Evolutionary conservation across 2,797 vertebrate species (phyloP), one percentile per base, ranked within the genome.

Genomic region (Heteromormyrus szaboi): DNA sequence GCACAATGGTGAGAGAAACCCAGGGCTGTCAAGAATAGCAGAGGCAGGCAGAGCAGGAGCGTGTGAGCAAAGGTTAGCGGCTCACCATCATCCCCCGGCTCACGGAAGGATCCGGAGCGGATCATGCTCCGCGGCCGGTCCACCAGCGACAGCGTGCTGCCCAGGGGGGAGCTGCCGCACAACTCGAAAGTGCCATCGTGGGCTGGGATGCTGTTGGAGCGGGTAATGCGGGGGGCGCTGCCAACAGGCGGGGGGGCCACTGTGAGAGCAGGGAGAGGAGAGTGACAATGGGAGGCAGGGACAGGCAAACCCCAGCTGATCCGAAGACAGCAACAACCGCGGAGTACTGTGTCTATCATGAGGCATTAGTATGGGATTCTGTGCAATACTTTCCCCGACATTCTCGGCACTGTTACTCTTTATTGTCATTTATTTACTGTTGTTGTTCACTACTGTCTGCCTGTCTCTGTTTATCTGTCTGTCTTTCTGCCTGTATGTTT

Each of bases 131-230:
- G 98, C 91, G 98, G 95, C 87, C 98, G 96, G 89, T 99, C 98
- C 0, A 97, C 97, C 95, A 99, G 95, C 4, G 98, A 99, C 90
- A 99, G 93, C 1, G 97, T 98, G 96, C 98, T 99, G 92, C 98
- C 98, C 94, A 97, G 95, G 11, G 97, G 97, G 79, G 98, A 97
- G 0, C 95, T 95, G 72, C 95, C 96, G 89, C 97, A 98, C 90
- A 98, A 96, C 93, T 99, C 98, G 91, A 98, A 95, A 86, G 97
- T 96, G 90, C 97, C 95, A 79, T 99, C 98, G 1, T 98, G 98
- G 87, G 97, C 96, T 50, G 98, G 98, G 94, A 99, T 99, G 96
- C 98, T 99, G 96, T 98, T 99, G 94, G 98, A 99, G 87, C 98
- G 97, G 91, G 96, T 98, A 96, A 99, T 99, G 92, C 97, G 96